A percentile compares a stretch with the other conserved stretches of the same genome.
phyloP scores from a whole-genome alignment of 2,888 invertebrate species.

The Ctenicera cuprea region DNA sequence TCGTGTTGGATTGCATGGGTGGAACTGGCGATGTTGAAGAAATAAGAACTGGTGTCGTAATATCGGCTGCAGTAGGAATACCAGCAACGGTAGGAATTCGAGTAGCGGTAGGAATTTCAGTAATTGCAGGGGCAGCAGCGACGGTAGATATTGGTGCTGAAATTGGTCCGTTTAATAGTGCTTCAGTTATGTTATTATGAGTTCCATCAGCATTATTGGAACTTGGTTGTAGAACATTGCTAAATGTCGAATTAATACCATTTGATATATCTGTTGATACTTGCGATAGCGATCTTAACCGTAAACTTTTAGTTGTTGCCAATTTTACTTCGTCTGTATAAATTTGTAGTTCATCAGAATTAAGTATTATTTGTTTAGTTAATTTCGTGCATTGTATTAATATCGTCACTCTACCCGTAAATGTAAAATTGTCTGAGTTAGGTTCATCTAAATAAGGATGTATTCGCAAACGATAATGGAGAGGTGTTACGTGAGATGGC shows the following conservation, averaged over 20 bases:
- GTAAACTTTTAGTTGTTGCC: slow-evolving; percentile 50
- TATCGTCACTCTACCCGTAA: slow-evolving; percentile 66
- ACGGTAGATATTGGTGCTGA: too few relatives aligned
- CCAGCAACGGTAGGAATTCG: slow-evolving; percentile 1
- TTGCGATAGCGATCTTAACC: slow-evolving; percentile 25
- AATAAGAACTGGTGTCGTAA: too few relatives aligned
- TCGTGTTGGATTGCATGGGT: too few relatives aligned
- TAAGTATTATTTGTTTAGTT: slow-evolving; percentile 67
- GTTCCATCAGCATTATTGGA: too few relatives aligned
- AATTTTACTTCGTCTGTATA: slow-evolving; percentile 62
- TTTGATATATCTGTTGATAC: neutral
- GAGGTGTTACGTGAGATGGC: slow-evolving; percentile 63
- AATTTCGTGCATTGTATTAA: slow-evolving; percentile 63
- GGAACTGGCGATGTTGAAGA: neutral
- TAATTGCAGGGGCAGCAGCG: neutral
- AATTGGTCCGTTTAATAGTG: too few relatives aligned
- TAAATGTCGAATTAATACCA: neutral
- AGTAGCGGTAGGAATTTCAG: neutral
- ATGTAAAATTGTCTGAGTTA: slow-evolving; percentile 65
- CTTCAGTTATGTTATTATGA: too few relatives aligned
- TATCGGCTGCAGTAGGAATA: neutral
- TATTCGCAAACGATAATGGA: slow-evolving; percentile 66
- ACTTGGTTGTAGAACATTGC: neutral
- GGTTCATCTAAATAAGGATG: slow-evolving; percentile 67
- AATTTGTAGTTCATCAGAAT: slow-evolving; percentile 65